Conservation (phyloP, 2,113 vertebrate species). For the Uropsilus gracilis region DNA sequence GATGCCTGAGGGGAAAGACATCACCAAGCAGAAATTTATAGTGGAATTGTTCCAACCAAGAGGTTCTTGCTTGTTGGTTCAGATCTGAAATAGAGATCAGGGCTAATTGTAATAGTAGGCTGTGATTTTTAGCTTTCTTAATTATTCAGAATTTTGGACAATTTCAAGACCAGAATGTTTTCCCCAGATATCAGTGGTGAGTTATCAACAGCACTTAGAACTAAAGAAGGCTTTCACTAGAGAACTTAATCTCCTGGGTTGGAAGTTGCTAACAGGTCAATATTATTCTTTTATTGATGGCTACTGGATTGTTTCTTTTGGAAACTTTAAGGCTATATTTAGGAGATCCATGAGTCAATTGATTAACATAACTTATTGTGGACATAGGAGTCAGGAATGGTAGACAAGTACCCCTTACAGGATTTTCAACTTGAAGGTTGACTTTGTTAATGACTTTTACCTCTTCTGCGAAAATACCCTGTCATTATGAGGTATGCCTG, state of each 20-base stretch:
- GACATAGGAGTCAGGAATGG: not conserved
- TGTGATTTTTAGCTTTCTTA: not conserved
- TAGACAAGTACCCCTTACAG: not conserved
- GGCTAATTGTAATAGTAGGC: not conserved
- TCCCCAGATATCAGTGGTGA: not conserved
- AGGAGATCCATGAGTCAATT: not conserved
- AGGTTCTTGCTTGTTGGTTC: not conserved
- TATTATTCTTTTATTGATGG: not conserved
- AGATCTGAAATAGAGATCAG: conserved; percentile 31
- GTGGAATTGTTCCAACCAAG: not conserved
- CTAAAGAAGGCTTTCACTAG: not conserved
- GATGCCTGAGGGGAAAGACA: not conserved
- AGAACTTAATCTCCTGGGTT: not conserved
- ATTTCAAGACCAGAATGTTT: not conserved
- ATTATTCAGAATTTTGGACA: not conserved
- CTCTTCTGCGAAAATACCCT: not conserved
- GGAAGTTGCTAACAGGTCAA: not conserved
- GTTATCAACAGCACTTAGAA: not conserved
- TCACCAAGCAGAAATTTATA: not conserved
- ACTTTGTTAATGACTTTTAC: not conserved
- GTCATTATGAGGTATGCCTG: not conserved
- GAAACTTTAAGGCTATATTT: not conserved
- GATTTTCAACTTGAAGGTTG: conserved; percentile 1
- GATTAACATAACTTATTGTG: not conserved
- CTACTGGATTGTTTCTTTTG: not conserved